Conservation (phyloP, 2,797 vertebrate genomes). For the Morus bassanus region DNA sequence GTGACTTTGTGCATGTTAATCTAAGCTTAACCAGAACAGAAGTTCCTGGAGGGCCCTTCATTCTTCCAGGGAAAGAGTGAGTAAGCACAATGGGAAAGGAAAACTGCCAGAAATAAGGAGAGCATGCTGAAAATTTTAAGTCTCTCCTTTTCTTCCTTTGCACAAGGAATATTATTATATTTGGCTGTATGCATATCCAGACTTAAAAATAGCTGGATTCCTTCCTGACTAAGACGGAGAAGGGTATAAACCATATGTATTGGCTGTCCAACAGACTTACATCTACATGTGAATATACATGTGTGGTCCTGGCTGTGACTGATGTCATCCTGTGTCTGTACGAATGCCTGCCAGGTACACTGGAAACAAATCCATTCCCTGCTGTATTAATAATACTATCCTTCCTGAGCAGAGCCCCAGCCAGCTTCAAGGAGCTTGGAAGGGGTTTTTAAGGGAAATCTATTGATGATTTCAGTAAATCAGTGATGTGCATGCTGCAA, state of each 20-base stretch:
- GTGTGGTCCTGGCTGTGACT: slow-evolving; percentile 54
- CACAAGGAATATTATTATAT: not conserved
- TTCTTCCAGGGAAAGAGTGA: not conserved
- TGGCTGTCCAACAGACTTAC: not conserved
- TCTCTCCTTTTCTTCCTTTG: not conserved
- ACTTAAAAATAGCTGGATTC: slow-evolving; percentile 41
- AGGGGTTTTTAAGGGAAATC: not conserved
- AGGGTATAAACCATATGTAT: slow-evolving; percentile 20
- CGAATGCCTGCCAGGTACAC: not conserved
- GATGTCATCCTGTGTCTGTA: not conserved
- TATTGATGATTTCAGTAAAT: not conserved
- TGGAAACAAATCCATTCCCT: slow-evolving; percentile 7
- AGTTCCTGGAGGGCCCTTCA: not conserved
- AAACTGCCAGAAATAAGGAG: not conserved
- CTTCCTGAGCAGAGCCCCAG: not conserved
- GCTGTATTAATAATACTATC: not conserved
- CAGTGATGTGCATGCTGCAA: not conserved
- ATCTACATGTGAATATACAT: not conserved
- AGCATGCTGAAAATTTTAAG: not conserved
- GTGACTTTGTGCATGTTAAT: not conserved
- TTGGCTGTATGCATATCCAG: not conserved
- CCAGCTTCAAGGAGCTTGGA: not conserved
- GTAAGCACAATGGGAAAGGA: not conserved
- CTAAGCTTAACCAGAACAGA: not conserved
- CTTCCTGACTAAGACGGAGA: not conserved